phyloP scores from a whole-genome alignment of 2,888 invertebrate species.

The Euplagia quadripunctaria region DNA sequence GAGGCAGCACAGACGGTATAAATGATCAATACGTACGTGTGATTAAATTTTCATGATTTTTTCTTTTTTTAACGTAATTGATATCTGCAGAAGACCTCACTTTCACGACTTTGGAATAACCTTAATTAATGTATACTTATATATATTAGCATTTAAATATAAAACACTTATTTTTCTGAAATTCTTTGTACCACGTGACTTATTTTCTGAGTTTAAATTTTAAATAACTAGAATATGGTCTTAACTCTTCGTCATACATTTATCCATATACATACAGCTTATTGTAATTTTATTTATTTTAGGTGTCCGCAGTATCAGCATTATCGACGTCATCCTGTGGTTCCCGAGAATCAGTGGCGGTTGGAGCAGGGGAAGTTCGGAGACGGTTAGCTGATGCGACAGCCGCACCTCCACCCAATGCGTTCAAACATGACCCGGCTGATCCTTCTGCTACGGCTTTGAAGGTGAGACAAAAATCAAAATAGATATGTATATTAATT shows the following conservation, averaged over 20 bases:
- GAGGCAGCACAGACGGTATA: not conserved
- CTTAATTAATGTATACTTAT: not conserved
- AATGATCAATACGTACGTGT: not conserved
- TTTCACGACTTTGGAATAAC: not conserved
- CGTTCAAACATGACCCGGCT: constrained; percentile 97
- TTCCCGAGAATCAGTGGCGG: constrained; percentile 89
- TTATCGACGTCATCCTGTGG: constrained; percentile 79
- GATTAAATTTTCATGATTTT: too few species aligned
- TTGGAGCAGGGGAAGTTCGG: constrained; percentile 95
- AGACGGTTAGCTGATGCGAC: constrained; percentile 93
- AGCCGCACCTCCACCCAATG: constrained; percentile 86
- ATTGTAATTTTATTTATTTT: constrained; percentile 20
- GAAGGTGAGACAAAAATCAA: constrained; percentile 86
- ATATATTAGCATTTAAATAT: not conserved
- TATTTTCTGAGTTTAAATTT: not conserved
- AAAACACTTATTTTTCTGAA: not conserved
- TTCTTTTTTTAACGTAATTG: not conserved
- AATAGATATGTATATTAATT: too few species aligned
- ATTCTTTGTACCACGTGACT: not conserved
- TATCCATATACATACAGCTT: not conserved
- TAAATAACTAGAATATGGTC: too few species aligned
- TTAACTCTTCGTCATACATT: too few species aligned
- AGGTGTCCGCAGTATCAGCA: constrained; percentile 74
- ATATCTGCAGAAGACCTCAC: not conserved
- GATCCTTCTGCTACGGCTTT: constrained; percentile 99